These are phyloP conservation scores for Hippoglossus stenolepis DNA, from an alignment of 2,113 vertebrate species.

Conservation along the genomic window DNA sequence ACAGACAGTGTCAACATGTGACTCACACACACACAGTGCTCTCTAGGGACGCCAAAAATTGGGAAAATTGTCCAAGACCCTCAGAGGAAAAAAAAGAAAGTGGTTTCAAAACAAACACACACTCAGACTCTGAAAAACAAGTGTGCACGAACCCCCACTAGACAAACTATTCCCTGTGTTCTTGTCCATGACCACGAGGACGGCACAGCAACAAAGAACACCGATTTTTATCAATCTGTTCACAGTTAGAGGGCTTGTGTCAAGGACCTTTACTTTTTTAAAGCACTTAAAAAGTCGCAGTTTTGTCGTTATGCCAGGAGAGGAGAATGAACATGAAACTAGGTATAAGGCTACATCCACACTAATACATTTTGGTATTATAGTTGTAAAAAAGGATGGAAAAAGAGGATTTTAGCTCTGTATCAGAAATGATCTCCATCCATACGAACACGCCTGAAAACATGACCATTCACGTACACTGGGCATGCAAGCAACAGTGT, in stretches of 20 bases:
- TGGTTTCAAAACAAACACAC: conserved; percentile 7
- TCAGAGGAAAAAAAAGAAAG: conserved; percentile 16
- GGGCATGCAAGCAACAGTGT: too few relatives aligned
- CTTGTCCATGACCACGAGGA: conserved; percentile 4
- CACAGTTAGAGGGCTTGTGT: background rate
- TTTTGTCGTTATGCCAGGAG: background rate
- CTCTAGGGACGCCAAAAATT: conserved; percentile 12
- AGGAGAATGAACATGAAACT: background rate
- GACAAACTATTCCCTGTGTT: conserved; percentile 30
- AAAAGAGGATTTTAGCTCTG: too few relatives aligned
- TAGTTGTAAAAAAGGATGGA: too few relatives aligned
- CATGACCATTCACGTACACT: too few relatives aligned
- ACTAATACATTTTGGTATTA: too few relatives aligned
- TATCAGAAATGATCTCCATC: too few relatives aligned
- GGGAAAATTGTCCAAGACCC: conserved; percentile 21
- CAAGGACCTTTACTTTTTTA: background rate
- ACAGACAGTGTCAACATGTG: conserved; percentile 53
- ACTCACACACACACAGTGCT: conserved; percentile 44
- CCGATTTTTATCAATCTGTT: conserved; percentile 26
- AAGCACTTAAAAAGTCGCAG: too few relatives aligned
- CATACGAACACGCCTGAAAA: too few relatives aligned
- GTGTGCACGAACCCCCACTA: background rate
- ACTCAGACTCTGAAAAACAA: background rate
- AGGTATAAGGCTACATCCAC: background rate
- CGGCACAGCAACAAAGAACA: background rate